phyloP scores from a whole-genome alignment of 2,888 invertebrate species.

The Taenaris catops region DNA sequence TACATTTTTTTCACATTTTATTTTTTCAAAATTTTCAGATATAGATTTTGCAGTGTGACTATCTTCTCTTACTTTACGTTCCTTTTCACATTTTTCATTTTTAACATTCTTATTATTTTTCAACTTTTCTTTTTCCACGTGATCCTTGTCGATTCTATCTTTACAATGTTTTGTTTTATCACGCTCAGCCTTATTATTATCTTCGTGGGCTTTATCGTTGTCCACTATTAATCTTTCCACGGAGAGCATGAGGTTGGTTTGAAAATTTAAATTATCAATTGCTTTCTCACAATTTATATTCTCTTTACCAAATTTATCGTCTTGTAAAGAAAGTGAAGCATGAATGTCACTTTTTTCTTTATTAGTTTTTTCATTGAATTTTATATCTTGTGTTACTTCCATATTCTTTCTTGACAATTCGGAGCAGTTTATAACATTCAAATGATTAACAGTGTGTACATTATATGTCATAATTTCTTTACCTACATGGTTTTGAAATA shows the following conservation, averaged over 20 bases:
- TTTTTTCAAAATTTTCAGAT: constrained; percentile 39
- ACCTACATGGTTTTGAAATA: constrained; percentile 37
- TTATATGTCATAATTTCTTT: constrained; percentile 48
- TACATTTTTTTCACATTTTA: constrained; percentile 35
- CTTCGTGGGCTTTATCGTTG: constrained; percentile 56
- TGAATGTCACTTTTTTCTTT: constrained; percentile 44
- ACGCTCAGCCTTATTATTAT: constrained; percentile 56
- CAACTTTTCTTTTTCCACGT: constrained; percentile 48
- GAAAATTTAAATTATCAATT: constrained; percentile 55
- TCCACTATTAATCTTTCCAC: constrained; percentile 42
- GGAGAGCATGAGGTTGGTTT: constrained; percentile 32
- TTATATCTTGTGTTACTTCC: constrained; percentile 36
- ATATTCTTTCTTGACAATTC: constrained; percentile 41
- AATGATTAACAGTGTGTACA: constrained; percentile 37
- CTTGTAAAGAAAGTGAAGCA: constrained; percentile 34
- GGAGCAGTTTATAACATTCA: constrained; percentile 39
- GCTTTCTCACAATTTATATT: constrained; percentile 63
- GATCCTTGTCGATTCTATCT: constrained; percentile 57
- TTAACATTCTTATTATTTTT: constrained; percentile 47
- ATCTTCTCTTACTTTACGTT: constrained; percentile 44
- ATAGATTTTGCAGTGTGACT: constrained; percentile 34
- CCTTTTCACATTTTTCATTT: constrained; percentile 49
- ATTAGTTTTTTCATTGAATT: constrained; percentile 41
- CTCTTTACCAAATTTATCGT: constrained; percentile 58
- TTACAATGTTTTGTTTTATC: constrained; percentile 53